These are phyloP conservation scores for Syritta pipiens DNA, from an alignment of 2,888 invertebrate genomes.

Conservation along the genomic window DNA sequence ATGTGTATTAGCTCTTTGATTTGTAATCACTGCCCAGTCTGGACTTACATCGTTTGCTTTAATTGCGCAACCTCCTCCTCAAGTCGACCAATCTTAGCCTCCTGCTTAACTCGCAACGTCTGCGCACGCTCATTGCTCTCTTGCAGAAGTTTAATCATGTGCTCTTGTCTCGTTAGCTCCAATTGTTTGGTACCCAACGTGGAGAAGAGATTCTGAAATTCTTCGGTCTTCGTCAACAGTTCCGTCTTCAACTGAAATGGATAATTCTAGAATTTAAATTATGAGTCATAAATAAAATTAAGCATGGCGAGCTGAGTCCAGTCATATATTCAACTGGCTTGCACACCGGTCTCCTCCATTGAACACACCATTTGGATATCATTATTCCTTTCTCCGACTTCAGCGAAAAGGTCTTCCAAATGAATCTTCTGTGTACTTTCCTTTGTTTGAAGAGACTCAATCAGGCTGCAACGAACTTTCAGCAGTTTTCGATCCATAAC, in stretches of 20 bases:
- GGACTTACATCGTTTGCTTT: slow-evolving; percentile 74
- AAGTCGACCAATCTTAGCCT: slow-evolving; percentile 74
- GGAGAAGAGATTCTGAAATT: slow-evolving; percentile 73
- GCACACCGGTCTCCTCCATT: background rate
- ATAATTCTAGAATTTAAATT: slow-evolving; percentile 23
- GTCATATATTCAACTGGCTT: too few relatives aligned
- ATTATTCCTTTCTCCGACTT: slow-evolving; percentile 72
- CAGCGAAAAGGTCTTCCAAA: slow-evolving; percentile 73
- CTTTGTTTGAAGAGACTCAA: slow-evolving; percentile 74
- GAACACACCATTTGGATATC: slow-evolving; percentile 46
- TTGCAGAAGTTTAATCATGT: slow-evolving; percentile 75
- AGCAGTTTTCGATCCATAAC: slow-evolving; percentile 73
- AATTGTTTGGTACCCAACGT: slow-evolving; percentile 73
- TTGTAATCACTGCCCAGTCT: background rate
- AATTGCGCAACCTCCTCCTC: slow-evolving; percentile 73
- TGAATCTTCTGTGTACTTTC: slow-evolving; percentile 72
- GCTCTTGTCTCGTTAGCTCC: slow-evolving; percentile 74
- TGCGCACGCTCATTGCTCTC: slow-evolving; percentile 74
- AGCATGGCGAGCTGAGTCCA: too few relatives aligned
- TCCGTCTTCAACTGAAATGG: slow-evolving; percentile 73
- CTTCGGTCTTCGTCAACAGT: slow-evolving; percentile 73
- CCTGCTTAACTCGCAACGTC: slow-evolving; percentile 73
- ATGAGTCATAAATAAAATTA: too few relatives aligned
- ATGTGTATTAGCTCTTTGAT: too few relatives aligned
- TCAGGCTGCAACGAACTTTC: slow-evolving; percentile 73